Percentiles rank a stretch among this genome's conserved stretches.
Evolutionary conservation across 2,888 invertebrate genomes (phyloP).

Genomic region (Chloroclysta siterata): DNA sequence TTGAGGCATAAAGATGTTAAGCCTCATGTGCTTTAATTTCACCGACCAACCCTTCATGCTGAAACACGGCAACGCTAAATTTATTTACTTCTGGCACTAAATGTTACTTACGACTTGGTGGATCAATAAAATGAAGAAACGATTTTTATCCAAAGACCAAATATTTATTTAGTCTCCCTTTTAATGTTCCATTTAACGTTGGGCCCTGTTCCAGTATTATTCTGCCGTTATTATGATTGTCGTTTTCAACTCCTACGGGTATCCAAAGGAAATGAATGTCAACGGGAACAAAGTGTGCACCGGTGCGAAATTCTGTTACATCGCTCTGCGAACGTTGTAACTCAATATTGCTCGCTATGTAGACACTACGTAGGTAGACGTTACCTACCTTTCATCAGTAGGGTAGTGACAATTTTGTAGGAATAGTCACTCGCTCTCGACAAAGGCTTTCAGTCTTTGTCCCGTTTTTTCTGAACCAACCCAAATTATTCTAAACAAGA

Average conservation of each 20-base stretch:
- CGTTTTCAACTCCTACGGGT: no score
- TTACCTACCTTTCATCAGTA: neutral
- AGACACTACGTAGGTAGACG: constrained; percentile 1
- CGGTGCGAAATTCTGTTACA: constrained; percentile 19
- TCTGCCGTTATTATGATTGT: neutral
- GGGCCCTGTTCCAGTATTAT: no score
- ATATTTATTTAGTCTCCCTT: no score
- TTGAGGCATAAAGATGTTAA: no score
- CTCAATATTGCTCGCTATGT: constrained; percentile 19
- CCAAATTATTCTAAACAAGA: neutral
- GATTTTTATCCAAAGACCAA: no score
- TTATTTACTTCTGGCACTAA: no score
- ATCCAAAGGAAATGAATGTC: constrained; percentile 14
- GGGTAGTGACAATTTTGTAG: neutral
- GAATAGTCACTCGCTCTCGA: neutral
- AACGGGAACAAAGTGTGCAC: constrained; percentile 15
- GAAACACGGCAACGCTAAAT: no score
- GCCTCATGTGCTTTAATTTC: no score
- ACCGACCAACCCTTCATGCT: no score
- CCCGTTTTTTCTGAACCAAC: neutral
- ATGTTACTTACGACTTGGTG: no score
- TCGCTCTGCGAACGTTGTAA: constrained; percentile 16
- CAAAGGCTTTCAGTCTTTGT: neutral
- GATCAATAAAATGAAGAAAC: no score
- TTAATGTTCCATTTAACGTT: no score